Base-by-base conservation (phyloP, 37 sponge, comb jelly and placozoan species). In the Petrosia ficiformis region DNA sequence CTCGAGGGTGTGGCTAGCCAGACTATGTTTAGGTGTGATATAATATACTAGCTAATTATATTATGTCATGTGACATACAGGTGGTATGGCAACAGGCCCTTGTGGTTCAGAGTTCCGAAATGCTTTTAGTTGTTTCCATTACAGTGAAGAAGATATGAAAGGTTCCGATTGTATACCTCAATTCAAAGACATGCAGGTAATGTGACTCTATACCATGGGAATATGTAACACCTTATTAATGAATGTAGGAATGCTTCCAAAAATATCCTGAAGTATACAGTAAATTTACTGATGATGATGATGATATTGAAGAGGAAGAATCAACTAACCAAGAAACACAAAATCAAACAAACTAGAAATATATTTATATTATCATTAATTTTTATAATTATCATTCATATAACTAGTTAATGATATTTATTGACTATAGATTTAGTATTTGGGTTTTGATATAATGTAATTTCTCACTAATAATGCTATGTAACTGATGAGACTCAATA, bases 71-170 rank as follows among this genome's bases (percentile, higher is more conserved):
- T n/a, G n/a, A n/a, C n/a, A 11, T 26, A 5, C 26, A 61, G 63
- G 90, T 14, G 96, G 87, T 30, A 87, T 96, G 87, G 67, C 90
- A 5, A 54, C 76, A 16, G 89, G 90, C 1, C 84, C 96, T 4
- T 96, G 96, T 77, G 96, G 88, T 57, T 73, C 82, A 40, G 90
- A 89, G 57, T 96, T 96, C 75, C 85, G 76, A 67, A 71, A 64
- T 5, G 89, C 96, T 28, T 96, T 96, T 70, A 77, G 81, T 4
- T 96, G 96, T 44, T 96, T 96, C 68, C 88, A 86, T 74, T 80
- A 85, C 92, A 91, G 94, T 72, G 52, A 41, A 67, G 94, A 68
- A 39, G 94, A 94, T 42, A 67, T 52, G 32, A 94, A 94, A 39
- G 94, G 94, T 1, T 56, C 72, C 0, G 94, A 94, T 75, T 94